Conservation (phyloP, 2,113 vertebrate genomes). For the Noturus placidus region DNA sequence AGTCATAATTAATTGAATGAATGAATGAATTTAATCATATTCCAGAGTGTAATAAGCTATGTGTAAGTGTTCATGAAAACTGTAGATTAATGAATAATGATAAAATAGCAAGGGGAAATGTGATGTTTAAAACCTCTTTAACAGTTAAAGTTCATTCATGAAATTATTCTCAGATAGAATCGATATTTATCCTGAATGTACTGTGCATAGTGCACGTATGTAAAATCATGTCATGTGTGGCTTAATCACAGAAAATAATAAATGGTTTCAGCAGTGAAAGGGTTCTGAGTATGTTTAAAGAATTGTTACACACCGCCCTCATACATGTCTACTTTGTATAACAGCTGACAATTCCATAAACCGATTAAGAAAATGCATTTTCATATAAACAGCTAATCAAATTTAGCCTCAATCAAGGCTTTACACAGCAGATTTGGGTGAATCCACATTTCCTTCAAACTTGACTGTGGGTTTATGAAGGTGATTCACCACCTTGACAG, state of each 20-base stretch:
- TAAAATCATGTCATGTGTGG: not conserved
- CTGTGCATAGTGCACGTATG: not conserved
- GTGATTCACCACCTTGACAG: constrained; percentile 7
- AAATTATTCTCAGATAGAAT: not conserved
- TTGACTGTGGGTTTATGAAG: not conserved
- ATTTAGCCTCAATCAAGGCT: not conserved
- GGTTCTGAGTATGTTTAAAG: not conserved
- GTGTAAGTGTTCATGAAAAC: not conserved
- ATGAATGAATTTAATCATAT: no score
- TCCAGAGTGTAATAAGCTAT: not conserved
- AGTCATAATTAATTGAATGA: no score
- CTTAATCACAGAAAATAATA: not conserved
- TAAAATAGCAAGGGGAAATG: not conserved
- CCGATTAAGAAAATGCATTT: not conserved
- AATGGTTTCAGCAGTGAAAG: not conserved
- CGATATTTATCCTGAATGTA: not conserved
- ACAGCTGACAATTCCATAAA: not conserved
- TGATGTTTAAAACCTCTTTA: not conserved
- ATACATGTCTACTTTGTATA: not conserved
- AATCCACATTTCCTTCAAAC: not conserved
- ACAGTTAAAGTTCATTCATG: not conserved
- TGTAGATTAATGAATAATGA: not conserved
- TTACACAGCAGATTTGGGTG: not conserved
- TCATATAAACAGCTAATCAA: not conserved
- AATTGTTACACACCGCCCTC: not conserved